These are phyloP conservation scores for Dinocampus coccinellae DNA, from an alignment of 2,888 invertebrate genomes.

Conservation along the genomic window DNA sequence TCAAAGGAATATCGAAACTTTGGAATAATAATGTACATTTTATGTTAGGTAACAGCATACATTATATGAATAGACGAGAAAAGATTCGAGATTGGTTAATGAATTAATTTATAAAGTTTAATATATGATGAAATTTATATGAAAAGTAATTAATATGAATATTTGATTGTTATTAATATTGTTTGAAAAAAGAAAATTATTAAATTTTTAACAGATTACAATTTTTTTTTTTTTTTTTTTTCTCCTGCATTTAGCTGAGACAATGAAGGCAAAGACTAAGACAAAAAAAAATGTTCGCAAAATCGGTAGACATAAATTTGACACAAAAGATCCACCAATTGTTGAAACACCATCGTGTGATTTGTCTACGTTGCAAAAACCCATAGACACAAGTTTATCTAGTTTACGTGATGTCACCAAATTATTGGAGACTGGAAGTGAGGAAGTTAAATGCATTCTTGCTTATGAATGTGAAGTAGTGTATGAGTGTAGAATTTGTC, in stretches of 20 bases:
- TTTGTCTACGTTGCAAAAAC: constrained; percentile 72
- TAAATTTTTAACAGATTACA: too few species aligned
- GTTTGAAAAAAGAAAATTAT: background rate
- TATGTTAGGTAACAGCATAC: background rate
- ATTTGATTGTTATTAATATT: background rate
- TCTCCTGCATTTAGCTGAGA: constrained; percentile 33
- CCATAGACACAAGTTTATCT: constrained; percentile 78
- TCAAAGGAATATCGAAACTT: background rate
- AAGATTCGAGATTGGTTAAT: constrained; percentile 7
- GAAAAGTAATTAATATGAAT: background rate
- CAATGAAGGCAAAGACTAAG: constrained; percentile 51
- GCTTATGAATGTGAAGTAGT: constrained; percentile 89
- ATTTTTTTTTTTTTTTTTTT: background rate
- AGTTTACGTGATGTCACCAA: constrained; percentile 80
- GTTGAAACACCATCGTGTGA: constrained; percentile 43
- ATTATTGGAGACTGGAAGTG: constrained; percentile 81
- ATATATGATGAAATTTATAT: background rate
- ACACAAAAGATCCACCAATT: constrained; percentile 26
- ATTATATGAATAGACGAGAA: background rate
- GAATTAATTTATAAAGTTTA: background rate
- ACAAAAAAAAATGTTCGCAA: constrained; percentile 49
- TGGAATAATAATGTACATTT: background rate
- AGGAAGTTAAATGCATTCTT: constrained; percentile 78
- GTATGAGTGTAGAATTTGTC: constrained; percentile 90
- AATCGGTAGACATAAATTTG: constrained; percentile 47